These are phyloP conservation scores for Synergus gifuensis DNA, from an alignment of 2,888 invertebrate species.

Conservation along the genomic window DNA sequence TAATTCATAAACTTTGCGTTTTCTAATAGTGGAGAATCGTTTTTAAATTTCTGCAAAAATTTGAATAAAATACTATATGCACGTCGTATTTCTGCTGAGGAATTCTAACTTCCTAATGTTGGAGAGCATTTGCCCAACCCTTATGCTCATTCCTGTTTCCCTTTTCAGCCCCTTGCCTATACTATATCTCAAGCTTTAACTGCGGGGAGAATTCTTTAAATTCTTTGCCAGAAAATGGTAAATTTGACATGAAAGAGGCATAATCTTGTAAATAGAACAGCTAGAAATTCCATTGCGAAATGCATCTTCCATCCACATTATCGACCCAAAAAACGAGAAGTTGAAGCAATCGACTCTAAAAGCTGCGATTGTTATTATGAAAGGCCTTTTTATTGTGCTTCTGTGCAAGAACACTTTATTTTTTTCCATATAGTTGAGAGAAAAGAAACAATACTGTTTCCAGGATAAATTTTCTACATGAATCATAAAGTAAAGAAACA, in stretches of 20 bases:
- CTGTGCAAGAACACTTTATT: background rate
- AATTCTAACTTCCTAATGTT: background rate
- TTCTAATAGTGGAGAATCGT: background rate
- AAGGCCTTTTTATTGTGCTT: background rate
- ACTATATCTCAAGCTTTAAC: background rate
- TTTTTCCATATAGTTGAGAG: background rate
- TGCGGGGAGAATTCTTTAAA: background rate
- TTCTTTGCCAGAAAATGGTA: background rate
- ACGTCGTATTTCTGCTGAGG: background rate
- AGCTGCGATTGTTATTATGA: background rate
- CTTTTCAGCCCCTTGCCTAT: background rate
- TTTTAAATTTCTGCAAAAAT: background rate
- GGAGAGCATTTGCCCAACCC: background rate
- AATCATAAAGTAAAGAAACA: background rate
- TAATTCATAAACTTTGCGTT: background rate
- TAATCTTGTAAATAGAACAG: background rate
- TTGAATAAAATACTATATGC: background rate
- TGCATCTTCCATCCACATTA: background rate
- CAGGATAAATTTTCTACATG: slow-evolving; percentile 11
- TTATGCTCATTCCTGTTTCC: background rate
- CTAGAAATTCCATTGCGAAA: background rate
- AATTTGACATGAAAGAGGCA: background rate
- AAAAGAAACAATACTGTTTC: slow-evolving; percentile 12
- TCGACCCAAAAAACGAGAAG: background rate
- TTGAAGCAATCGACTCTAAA: slow-evolving; percentile 2